Evolutionary conservation across 2,888 invertebrate species (phyloP).

Genomic region (Dusona sp.): DNA sequence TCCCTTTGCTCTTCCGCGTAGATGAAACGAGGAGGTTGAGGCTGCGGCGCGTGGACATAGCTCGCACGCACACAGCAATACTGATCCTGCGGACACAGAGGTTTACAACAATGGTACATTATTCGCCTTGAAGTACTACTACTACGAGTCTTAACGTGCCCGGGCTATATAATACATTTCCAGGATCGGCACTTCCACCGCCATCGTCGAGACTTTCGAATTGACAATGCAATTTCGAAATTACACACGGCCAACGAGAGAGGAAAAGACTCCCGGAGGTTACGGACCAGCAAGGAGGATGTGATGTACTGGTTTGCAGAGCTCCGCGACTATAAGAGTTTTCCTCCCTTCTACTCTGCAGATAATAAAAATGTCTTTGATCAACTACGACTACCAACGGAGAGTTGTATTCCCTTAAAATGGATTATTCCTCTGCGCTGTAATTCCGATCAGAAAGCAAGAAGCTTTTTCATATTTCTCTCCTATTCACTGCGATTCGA

Average conservation of each 20-base stretch:
- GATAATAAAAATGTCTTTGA: constrained; percentile 69
- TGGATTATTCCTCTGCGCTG: constrained; percentile 5
- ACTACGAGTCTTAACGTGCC: constrained; percentile 40
- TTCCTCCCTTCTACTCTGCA: constrained; percentile 38
- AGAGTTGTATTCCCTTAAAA: constrained; percentile 23
- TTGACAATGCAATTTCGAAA: constrained; percentile 73
- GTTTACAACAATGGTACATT: constrained; percentile 77
- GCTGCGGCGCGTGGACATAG: constrained; percentile 47
- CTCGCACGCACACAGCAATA: constrained; percentile 58
- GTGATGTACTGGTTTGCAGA: constrained; percentile 39
- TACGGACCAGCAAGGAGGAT: constrained; percentile 37
- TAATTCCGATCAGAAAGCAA: neutral
- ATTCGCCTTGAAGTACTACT: constrained; percentile 72
- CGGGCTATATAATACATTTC: constrained; percentile 47
- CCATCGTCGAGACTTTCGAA: constrained; percentile 57
- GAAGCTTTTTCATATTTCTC: constrained; percentile 17
- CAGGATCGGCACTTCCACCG: constrained; percentile 48
- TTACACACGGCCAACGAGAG: constrained; percentile 67
- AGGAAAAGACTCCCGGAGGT: constrained; percentile 52
- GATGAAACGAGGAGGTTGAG: constrained; percentile 62
- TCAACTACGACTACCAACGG: constrained; percentile 12
- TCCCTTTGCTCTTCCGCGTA: constrained; percentile 70
- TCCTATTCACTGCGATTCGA: constrained; percentile 9
- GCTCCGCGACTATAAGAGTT: constrained; percentile 39
- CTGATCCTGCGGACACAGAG: constrained; percentile 54